Conservation (phyloP, 2,113 vertebrate genomes). For the Parus major region DNA sequence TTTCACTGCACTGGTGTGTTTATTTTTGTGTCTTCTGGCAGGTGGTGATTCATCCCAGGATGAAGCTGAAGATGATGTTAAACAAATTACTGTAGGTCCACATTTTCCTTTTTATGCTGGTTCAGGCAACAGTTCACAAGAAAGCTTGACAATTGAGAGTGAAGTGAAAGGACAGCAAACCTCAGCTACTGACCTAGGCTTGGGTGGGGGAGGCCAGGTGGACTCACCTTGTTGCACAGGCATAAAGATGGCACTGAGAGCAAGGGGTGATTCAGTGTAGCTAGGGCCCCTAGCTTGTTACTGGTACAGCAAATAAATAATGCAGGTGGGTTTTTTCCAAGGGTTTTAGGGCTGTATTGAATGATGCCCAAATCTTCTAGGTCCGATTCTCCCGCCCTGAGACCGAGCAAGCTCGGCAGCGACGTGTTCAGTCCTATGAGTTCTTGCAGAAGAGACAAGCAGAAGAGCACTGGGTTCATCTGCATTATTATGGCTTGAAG, state of each 20-base stretch:
- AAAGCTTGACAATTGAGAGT: not conserved
- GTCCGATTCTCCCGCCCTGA: conserved; percentile 94
- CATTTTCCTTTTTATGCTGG: not conserved
- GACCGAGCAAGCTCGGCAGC: conserved; percentile 92
- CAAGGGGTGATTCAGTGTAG: not conserved
- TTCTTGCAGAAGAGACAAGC: conserved; percentile 97
- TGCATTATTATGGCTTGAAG: conserved; percentile 86
- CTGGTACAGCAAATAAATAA: not conserved
- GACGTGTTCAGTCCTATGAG: conserved; percentile 93
- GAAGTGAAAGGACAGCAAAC: not conserved
- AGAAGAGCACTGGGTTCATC: conserved; percentile 93
- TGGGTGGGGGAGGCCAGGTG: not conserved
- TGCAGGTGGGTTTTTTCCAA: not conserved
- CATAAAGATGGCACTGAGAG: not conserved
- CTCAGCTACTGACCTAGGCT: not conserved
- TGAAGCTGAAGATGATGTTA: conserved; percentile 93
- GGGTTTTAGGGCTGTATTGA: not conserved
- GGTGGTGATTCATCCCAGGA: conserved; percentile 97
- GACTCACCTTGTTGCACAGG: not conserved
- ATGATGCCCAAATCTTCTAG: conserved; percentile 57
- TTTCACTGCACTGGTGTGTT: not conserved
- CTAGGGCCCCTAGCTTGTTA: not conserved
- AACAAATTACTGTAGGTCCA: conserved; percentile 91
- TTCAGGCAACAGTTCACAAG: not conserved
- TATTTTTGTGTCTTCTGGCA: conserved; percentile 42